Percentiles rank a stretch among this genome's conserved stretches.
These are phyloP conservation scores for Poeciliopsis prolifica DNA, from an alignment of 2,113 vertebrate species.

Conservation along the genomic window DNA sequence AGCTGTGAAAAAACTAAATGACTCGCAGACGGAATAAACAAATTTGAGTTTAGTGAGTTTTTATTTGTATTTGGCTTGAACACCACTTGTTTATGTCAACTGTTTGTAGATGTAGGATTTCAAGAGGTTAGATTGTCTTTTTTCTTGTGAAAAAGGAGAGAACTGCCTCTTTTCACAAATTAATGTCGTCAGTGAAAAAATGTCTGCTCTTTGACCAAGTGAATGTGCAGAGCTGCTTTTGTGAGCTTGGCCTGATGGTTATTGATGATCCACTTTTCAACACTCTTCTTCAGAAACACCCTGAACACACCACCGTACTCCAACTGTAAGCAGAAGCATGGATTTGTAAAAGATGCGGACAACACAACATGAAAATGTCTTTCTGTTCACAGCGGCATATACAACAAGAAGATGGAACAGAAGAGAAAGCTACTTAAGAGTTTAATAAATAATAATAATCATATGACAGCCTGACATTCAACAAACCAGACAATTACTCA, in stretches of 20 bases:
- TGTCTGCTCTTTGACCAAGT: neutral
- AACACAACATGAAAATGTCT: neutral
- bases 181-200: constrained; percentile 22
- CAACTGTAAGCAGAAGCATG: neutral
- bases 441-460: neutral
- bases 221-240: constrained; percentile 2
- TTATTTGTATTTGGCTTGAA: neutral
- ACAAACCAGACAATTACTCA: neutral
- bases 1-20: constrained; percentile 1
- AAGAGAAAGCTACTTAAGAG: neutral
- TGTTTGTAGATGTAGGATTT: neutral
- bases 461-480: neutral
- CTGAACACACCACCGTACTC: neutral
- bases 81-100: neutral
- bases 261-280: neutral
- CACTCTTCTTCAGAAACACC: neutral
- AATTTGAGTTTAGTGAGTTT: constrained; percentile 10
- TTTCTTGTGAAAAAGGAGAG: constrained; percentile 4
- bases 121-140: neutral
- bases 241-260: neutral
- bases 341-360: neutral
- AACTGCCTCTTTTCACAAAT: constrained; percentile 22
- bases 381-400: neutral
- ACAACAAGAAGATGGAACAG: neutral
- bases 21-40: constrained; percentile 7